These are phyloP conservation scores for Agelastica alni DNA, from an alignment of 2,888 invertebrate genomes.

Conservation along the genomic window DNA sequence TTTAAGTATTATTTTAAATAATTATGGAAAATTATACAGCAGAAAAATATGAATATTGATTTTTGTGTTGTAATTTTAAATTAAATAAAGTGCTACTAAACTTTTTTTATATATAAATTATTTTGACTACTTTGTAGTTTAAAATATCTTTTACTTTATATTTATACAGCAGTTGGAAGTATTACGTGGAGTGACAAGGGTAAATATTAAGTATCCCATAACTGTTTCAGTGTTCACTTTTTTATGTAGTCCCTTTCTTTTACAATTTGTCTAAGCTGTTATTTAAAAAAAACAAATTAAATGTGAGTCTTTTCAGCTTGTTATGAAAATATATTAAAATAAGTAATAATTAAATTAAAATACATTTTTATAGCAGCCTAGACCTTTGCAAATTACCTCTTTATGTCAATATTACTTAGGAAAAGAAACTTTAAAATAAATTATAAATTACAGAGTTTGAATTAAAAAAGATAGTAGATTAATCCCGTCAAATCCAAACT, in stretches of 20 bases:
- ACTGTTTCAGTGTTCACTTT: constrained; percentile 20
- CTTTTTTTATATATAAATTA: constrained; percentile 27
- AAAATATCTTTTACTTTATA: constrained; percentile 44
- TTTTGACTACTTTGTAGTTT: constrained; percentile 32
- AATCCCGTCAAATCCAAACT: too few species aligned
- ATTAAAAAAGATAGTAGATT: too few species aligned
- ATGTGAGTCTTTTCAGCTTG: not conserved
- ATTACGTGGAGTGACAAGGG: constrained; percentile 63
- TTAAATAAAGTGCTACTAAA: constrained; percentile 27
- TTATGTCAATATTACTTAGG: not conserved
- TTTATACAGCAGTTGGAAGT: constrained; percentile 60
- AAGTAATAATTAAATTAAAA: too few species aligned
- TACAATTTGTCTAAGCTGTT: constrained; percentile 11
- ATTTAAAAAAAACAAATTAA: not conserved
- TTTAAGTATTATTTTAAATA: too few species aligned
- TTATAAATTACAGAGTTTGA: too few species aligned
- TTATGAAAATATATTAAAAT: not conserved
- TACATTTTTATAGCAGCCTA: constrained; percentile 1
- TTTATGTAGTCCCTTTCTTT: constrained; percentile 31
- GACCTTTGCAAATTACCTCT: not conserved
- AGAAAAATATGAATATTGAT: too few species aligned
- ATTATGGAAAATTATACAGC: too few species aligned
- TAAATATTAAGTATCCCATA: constrained; percentile 54
- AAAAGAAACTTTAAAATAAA: too few species aligned
- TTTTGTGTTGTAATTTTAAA: too few species aligned